Evolutionary conservation across 2,888 invertebrate genomes (phyloP), one percentile per base, ranked within the genome.

Genomic region (Norana najaformis): DNA sequence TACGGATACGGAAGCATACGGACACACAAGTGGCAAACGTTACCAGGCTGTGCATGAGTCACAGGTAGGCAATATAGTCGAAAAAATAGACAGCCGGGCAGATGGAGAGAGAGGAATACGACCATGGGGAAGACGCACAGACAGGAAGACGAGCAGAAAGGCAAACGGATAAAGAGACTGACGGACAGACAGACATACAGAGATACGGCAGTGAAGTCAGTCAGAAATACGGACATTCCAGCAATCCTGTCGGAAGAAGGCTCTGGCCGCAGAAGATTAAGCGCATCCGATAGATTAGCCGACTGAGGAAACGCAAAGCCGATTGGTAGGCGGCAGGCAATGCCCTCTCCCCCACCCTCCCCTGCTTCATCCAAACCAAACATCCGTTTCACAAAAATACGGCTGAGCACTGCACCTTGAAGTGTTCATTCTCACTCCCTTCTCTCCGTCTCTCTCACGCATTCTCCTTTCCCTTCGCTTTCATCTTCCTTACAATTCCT

Each of bases 401-500:
- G 69, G 8, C 69, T 5, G 3, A 5, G 11, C 30, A 23, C 34
- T 6, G 34, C 35, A 83, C 13, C 83, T 20, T 18, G 2, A 83
- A n/a, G 30, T 13, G 82, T 13, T 89, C 69, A 18, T 53, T 53
- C 89, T 82, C 34, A 20, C 89, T 82, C 53, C 37, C 16, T 18
- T 41, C 8, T 89, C 89, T 89, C 89, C n/a, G 82, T 89, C 89
- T 89, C 4, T 89, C 89, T 89, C 36, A 4, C 18, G 30, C n/a
- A 11, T 30, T 20, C 4, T 34, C 36, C 35, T 34, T 16, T 20
- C 5, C 34, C 13, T 4, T 83, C 4, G 30, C 83, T 83, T 16
- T 16, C 35, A 18, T 34, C n/a, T 36, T 30, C 83, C 11, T 36
- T 83, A 4, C 36, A 34, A 35, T 36, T 30, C 35, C 36, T 36